These are phyloP conservation scores for Taenioides sp. DNA, from an alignment of 2,797 vertebrate species.

Conservation along the genomic window DNA sequence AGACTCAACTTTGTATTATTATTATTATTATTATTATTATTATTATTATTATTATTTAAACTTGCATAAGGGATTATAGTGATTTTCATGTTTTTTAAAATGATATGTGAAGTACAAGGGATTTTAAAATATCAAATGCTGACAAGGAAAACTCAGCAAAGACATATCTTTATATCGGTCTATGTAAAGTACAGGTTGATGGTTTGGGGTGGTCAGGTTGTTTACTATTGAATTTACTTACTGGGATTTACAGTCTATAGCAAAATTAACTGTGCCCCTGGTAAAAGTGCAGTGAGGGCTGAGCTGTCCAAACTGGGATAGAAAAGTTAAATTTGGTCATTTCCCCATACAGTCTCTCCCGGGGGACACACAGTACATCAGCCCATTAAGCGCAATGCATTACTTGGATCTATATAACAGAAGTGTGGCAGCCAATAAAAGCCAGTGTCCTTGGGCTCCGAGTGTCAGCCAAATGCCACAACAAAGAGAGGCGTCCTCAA, in stretches of 20 bases:
- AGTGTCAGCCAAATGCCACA: constrained; percentile 18
- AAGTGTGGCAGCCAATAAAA: constrained; percentile 10
- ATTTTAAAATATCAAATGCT: neutral
- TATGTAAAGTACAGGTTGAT: neutral
- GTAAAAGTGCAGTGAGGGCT: neutral
- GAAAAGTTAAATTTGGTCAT: constrained; percentile 1
- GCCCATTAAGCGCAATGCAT: constrained; percentile 5
- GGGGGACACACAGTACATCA: constrained; percentile 16
- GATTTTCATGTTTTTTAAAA: too few relatives aligned
- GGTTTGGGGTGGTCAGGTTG: neutral
- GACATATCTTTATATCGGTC: neutral
- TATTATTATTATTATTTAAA: too few relatives aligned
- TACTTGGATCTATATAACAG: constrained; percentile 15
- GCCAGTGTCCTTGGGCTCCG: constrained; percentile 10
- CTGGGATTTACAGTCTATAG: neutral
- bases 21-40: too few relatives aligned
- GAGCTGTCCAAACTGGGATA: neutral
- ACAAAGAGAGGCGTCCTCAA: constrained; percentile 12
- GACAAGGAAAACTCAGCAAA: too few relatives aligned
- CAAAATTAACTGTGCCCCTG: neutral
- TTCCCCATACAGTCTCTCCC: neutral
- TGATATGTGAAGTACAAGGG: neutral
- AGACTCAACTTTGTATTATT: too few relatives aligned
- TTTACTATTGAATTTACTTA: neutral
- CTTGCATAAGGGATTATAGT: too few relatives aligned